Conservation (phyloP, 2,797 vertebrate species). For the Aeoliscus strigatus region DNA sequence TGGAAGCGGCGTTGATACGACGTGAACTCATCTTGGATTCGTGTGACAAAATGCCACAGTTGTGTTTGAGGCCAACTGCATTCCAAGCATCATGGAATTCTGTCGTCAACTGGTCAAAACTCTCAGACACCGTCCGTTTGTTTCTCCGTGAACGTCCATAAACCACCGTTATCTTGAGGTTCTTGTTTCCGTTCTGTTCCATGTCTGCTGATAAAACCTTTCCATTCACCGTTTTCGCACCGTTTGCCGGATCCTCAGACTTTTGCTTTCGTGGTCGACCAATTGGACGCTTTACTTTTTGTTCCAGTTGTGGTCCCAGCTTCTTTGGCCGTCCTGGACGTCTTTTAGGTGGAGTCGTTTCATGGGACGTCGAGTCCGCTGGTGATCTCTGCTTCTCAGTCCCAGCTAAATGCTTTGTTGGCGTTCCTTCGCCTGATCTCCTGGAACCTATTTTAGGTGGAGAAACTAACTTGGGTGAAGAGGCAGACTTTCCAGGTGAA, state of each 20-base stretch:
- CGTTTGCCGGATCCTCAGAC: constrained; percentile 41
- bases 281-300: constrained; percentile 89
- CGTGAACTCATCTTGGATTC: constrained; percentile 37
- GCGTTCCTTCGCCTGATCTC: constrained; percentile 55
- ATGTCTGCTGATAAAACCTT: constrained; percentile 42
- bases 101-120: constrained; percentile 65
- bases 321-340: constrained; percentile 91
- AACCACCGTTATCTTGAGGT: constrained; percentile 88
- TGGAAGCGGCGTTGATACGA: constrained; percentile 28
- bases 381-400: constrained; percentile 39
- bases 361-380: constrained; percentile 57
- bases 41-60: constrained; percentile 41
- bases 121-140: constrained; percentile 86
- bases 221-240: constrained; percentile 41
- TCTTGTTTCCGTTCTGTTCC: constrained; percentile 77
- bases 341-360: constrained; percentile 80
- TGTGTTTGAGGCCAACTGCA: constrained; percentile 44
- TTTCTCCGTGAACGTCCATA: constrained; percentile 90
- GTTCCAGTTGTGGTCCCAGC: constrained; percentile 84
- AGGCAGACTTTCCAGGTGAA: constrained; percentile 16
- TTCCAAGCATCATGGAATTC: constrained; percentile 56
- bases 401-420: constrained; percentile 42
- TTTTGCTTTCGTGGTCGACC: constrained; percentile 89
- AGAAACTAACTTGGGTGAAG: constrained; percentile 36
- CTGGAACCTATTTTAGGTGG: constrained; percentile 49